Evolutionary conservation across 2,888 invertebrate species (phyloP), one percentile per base, ranked within the genome.

Genomic region (Stenichneumon culpator): DNA sequence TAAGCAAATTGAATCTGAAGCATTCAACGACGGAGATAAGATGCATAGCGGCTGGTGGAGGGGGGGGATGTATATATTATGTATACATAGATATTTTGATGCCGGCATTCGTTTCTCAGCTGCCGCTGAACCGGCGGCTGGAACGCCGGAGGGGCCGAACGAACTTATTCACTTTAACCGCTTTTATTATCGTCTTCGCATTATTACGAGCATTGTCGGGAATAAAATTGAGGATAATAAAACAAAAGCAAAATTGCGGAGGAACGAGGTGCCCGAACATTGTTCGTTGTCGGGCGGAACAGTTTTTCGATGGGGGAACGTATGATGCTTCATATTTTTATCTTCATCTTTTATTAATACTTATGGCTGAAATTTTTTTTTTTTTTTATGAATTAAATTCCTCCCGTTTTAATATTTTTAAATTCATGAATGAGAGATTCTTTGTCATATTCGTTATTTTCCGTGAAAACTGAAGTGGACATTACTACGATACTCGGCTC

Each of bases 1-100:
- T 32, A 47, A 36, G 50, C 75, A 75, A 52, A 75, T 75, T 75
- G 65, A 75, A 75, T 75, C 67, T 52, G 67, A 75, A 75, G 67
- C 52, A 75, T 75, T 67, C 65, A 50, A 67, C 74, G 74, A 19
- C 50, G 32, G 50, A 32, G 63, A 74, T 63, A 50, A 63, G 74
- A 50, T 19, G 63, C 28, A 74, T 44, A 73, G 60, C 19, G 25
- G 36, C 25, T 4, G 60, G 32, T 47, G 47, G 28, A 7, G 74
- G 19, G 47, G 47, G 16, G 32, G 9, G 74, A 28, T 44, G 32
- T 63, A n/a, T 74, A 39, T 63, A 63, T 74, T 44, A 32, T 74
- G 28, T 74, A 47, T 63, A 63, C 74, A 50, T 32, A n/a, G 28
- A 28, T 63, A 63, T 47, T 47, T 60, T 39, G 47, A 39, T 19